Base-by-base conservation (phyloP, 23 tunicate species). In the Styela plicata region DNA sequence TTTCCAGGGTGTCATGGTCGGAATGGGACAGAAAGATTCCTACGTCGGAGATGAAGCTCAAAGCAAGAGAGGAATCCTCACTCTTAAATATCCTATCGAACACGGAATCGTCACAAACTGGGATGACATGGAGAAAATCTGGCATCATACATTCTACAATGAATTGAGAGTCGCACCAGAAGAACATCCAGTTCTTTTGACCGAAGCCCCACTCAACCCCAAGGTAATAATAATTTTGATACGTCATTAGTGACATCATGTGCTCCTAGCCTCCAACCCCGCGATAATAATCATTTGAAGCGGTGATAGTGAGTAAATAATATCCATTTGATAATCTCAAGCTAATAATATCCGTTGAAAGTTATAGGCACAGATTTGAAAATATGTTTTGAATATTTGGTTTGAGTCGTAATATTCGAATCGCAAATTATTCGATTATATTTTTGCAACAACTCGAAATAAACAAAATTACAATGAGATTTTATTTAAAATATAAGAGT, bases 41-140 rank as follows among this genome's bases (percentile, higher is more conserved):
- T 95, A 95, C 85, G 99, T 95, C 52, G 99, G 99, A 10, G 99
- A 95, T 61, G 99, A 95, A 87, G 99, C 99, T 22, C 99, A 95
- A 63, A 86, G 96, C 90, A 95, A 95, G 63, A 74, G 99, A 63
- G 99, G 99, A 74, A 95, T 95, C 64, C 73, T 94, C 17, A 88
- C 95, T 37, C 68, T 94, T 22, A 89, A 87, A 78, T 94, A 94
- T 83, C 98, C 98, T 34, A 94, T 94, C 79, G 98, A 94, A 68
- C 98, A 94, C 83, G 98, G 98, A 27, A 83, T 94, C 34, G 98
- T 94, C 23, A 94, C 98, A 31, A 94, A 94, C 81, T 94, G 98
- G 98, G 98, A 94, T 83, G 98, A 94, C 88, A 94, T 94, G 98
- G 97, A 92, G 53, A 92, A 92, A 44, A 44, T 44, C 57, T 44